Base-by-base conservation (phyloP, 2,797 vertebrate genomes). In the Syngnathus acus region DNA sequence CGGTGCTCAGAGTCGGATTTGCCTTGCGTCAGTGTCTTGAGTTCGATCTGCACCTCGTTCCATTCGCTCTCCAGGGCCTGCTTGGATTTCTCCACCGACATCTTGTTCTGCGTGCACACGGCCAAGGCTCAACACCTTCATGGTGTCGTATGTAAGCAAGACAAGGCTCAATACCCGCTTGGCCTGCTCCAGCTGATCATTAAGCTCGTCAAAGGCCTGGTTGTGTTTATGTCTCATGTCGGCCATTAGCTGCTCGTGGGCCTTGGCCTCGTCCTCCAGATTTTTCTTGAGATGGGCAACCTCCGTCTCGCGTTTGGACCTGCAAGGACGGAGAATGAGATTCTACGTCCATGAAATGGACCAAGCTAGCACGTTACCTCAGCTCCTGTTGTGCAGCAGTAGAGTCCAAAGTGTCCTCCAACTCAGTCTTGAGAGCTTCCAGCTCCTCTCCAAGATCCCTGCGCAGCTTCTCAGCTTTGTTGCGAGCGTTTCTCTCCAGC, bases 371-470 rank as follows among this genome's bases (percentile, higher is more conserved):
- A 32, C 5, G 11, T 68, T 72, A 92, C 83, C 96, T 93, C 68
- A 99, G 94, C 73, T 98, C 96, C 77, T 98, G 95, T 73, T 98
- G 95, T 57, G 94, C 92, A 32, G 95, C 96, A 0, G 97, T 98
- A 1, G 95, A 92, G 82, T 98, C 96, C 76, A 97, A 79, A 0
- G 95, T 98, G 85, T 99, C 96, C 77, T 98, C 95, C 73, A 99
- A 81, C 74, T 99, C 96, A 0, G 95, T 97, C 86, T 98, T 99
- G 53, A 99, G 84, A 0, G 96, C 95, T 79, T 99, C 97, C 72
- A 99, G 88, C 79, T 99, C 97, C 73, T 99, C 96, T 26, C 93
- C 93, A 8, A 98, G 91, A 76, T 99, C 97, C 67, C 95, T 85
- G 48, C 95, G 94, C 23, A 94, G 91, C 77, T 97, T 97, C 76